These are phyloP conservation scores for Sturnus vulgaris DNA, from an alignment of 2,113 vertebrate species.

Conservation along the genomic window DNA sequence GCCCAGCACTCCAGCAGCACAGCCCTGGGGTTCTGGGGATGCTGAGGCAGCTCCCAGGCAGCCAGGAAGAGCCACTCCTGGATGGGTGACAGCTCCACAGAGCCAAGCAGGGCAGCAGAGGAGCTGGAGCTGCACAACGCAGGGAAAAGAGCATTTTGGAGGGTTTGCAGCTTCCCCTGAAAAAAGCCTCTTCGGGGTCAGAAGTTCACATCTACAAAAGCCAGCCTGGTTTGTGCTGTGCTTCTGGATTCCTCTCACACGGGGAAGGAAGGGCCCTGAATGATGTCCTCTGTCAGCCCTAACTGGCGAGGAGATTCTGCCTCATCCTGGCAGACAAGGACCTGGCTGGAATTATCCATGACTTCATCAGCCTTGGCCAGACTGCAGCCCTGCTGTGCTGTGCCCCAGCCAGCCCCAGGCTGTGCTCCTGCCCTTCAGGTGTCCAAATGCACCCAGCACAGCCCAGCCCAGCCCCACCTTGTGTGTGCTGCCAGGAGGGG, in stretches of 20 bases:
- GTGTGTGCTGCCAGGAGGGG: rapidly evolving
- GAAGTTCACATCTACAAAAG: not conserved
- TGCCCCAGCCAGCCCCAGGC: not conserved
- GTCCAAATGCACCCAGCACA: not conserved
- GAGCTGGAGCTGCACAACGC: too few relatives aligned
- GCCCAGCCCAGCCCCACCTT: rapidly evolving
- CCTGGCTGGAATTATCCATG: not conserved
- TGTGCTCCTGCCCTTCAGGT: not conserved
- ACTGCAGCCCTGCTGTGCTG: not conserved
- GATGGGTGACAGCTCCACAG: not conserved
- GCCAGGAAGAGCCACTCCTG: not conserved
- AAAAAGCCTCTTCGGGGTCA: not conserved
- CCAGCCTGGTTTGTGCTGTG: not conserved
- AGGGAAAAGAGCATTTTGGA: not conserved
- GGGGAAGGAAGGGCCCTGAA: not conserved
- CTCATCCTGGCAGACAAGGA: not conserved
- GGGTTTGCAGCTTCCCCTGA: not conserved
- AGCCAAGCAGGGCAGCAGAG: not conserved
- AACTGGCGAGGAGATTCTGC: not conserved
- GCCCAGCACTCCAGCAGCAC: not conserved
- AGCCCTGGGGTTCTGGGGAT: rapidly evolving
- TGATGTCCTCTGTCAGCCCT: not conserved
- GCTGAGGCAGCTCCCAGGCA: not conserved
- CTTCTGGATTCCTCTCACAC: not conserved
- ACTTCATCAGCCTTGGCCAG: constrained; percentile 36